Evolutionary conservation across 2,797 vertebrate genomes (phyloP).

Genomic region (Oophaga sylvatica): DNA sequence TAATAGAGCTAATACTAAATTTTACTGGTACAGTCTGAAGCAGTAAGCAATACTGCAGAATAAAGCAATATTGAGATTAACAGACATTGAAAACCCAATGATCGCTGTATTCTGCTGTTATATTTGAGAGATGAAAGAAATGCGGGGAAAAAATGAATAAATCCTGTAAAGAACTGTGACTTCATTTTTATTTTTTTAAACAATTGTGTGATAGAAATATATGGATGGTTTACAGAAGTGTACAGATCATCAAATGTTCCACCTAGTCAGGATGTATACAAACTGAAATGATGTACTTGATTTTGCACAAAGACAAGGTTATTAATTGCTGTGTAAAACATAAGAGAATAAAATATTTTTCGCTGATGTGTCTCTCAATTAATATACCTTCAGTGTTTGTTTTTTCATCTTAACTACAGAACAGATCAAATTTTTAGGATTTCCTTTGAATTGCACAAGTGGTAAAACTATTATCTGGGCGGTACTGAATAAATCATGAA

Average conservation of each 20-base stretch:
- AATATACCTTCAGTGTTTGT: background rate
- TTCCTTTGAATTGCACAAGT: too few species aligned
- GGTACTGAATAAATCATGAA: too few species aligned
- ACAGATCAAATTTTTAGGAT: too few species aligned
- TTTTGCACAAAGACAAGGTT: constrained; percentile 21
- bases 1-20: constrained; percentile 36
- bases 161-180: constrained; percentile 7
- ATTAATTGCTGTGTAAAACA: constrained; percentile 52
- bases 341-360: constrained; percentile 60
- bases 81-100: constrained; percentile 31
- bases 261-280: constrained; percentile 22
- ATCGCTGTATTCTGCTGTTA: constrained; percentile 21
- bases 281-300: constrained; percentile 25
- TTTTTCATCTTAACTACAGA: background rate
- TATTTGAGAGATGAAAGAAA: background rate
- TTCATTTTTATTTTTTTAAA: constrained; percentile 27
- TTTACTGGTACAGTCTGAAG: constrained; percentile 20
- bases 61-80: constrained; percentile 57
- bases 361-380: constrained; percentile 46
- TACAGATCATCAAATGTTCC: constrained; percentile 29
- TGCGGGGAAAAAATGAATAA: background rate
- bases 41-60: constrained; percentile 21
- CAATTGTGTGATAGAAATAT: background rate
- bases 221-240: background rate
- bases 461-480: too few species aligned